Evolutionary conservation across 2,797 vertebrate species (phyloP).

Genomic region (Pempheris klunzingeri): DNA sequence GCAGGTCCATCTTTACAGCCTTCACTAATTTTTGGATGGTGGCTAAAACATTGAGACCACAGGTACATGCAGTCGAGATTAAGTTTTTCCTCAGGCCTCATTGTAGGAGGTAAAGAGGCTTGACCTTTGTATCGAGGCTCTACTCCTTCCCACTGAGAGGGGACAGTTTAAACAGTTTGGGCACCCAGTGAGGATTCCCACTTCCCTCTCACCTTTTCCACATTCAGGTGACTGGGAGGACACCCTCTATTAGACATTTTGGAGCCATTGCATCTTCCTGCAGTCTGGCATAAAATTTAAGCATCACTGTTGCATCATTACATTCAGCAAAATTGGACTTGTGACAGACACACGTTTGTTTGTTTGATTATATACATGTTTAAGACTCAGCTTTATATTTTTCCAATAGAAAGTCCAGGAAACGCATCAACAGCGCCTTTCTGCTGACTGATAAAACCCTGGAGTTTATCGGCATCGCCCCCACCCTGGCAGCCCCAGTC

Average conservation of each 20-base stretch:
- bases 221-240: no score
- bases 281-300: background rate
- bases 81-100: background rate
- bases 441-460: constrained; percentile 87
- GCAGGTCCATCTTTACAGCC: background rate
- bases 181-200: no score
- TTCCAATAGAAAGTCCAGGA: constrained; percentile 83
- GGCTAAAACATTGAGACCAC: background rate
- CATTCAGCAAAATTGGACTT: background rate
- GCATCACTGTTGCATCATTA: background rate
- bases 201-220: background rate
- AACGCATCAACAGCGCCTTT: constrained; percentile 92
- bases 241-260: no score
- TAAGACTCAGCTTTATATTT: background rate
- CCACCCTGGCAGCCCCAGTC: constrained; percentile 84
- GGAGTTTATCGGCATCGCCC: constrained; percentile 90
- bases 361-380: background rate
- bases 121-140: background rate
- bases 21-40: background rate
- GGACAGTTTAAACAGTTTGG: background rate
- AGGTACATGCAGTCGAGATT: background rate
- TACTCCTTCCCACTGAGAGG: background rate
- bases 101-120: background rate
- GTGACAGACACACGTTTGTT: background rate
- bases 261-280: background rate